Base-by-base conservation (phyloP, 2,797 vertebrate genomes). In the Mormyrops boulengeri region DNA sequence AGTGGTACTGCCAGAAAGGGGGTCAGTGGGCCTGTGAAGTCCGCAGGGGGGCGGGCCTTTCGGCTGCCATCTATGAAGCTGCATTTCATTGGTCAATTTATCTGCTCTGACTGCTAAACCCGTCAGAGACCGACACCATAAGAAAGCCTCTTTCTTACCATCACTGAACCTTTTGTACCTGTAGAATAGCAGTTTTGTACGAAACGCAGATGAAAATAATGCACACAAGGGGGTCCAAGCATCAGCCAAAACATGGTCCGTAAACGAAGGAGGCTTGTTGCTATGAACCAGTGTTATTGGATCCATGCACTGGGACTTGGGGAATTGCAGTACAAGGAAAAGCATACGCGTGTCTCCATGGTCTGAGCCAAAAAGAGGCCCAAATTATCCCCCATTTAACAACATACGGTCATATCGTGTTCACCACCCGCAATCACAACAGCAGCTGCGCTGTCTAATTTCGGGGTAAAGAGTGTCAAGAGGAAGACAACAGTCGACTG, bases 221-320 rank as follows among this genome's bases (percentile, higher is more conserved):
- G 66, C 66, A 38, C 5, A 44, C 5, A 41, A n/a, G 73, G 73
- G 69, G 73, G 34, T 2, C 4, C 14, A 14, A 44, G 82, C 49
- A 22, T 49, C 47, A 85, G 82, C 82, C 38, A 69, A 91, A 93
- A 92, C 90, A 30, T 12, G 12, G 93, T 86, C 90, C 92, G 66
- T 89, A 93, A 92, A 90, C 88, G 53, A 92, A 93, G 91, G 80
- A 89, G 88, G 89, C 77, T 26, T 86, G 96, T 96, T 96, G 95
- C 95, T 96, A 95, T 95, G 95, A 93, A 94, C 92, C 85, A 94
- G 92, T 96, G 95, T 96, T 96, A 86, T 94, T 93, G 93, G 92
- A 92, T 92, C 91, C 88, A 91, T 93, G 93, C 57, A 62, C 38
- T 85, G 88, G 91, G 91, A 57, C 50, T 93, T 89, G 89, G 92